Percentiles rank a stretch among this genome's conserved stretches.
Evolutionary conservation across 2,888 invertebrate species (phyloP).

Genomic region (Drosophila buzzatii): DNA sequence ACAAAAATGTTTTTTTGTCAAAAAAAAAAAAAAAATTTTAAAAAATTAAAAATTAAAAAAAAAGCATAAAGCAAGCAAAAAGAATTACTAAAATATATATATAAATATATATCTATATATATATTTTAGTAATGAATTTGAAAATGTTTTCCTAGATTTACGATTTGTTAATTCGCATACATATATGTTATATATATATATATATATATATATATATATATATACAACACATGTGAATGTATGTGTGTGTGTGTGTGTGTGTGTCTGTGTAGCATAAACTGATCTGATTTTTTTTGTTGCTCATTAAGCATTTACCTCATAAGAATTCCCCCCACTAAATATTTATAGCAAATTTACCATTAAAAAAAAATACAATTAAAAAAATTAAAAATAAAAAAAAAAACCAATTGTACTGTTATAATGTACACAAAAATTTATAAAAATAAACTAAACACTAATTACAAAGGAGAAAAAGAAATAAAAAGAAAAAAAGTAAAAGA

Average conservation of each 20-base stretch:
- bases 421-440: constrained; percentile 61
- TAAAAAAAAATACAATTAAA: constrained; percentile 45
- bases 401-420: constrained; percentile 75
- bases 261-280: constrained; percentile 69
- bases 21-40: constrained; percentile 7
- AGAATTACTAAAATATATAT: constrained; percentile 17
- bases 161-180: constrained; percentile 79
- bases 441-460: constrained; percentile 23
- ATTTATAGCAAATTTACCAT: constrained; percentile 80
- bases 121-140: constrained; percentile 77
- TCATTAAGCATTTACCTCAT: constrained; percentile 78
- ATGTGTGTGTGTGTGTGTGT: neutral
- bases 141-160: constrained; percentile 79
- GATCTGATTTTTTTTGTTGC: constrained; percentile 75
- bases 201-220: neutral
- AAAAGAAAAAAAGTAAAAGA: constrained; percentile 17
- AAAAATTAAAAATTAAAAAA: neutral
- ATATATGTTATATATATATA: constrained; percentile 40
- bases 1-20: constrained; percentile 26
- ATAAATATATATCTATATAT: constrained; percentile 11
- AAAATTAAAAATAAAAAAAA: neutral
- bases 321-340: constrained; percentile 72
- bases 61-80: constrained; percentile 13
- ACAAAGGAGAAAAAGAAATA: constrained; percentile 20
- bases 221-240: neutral